Base-by-base conservation (phyloP, 1,140 invertebrate species). In the Temnothorax longispinosus region DNA sequence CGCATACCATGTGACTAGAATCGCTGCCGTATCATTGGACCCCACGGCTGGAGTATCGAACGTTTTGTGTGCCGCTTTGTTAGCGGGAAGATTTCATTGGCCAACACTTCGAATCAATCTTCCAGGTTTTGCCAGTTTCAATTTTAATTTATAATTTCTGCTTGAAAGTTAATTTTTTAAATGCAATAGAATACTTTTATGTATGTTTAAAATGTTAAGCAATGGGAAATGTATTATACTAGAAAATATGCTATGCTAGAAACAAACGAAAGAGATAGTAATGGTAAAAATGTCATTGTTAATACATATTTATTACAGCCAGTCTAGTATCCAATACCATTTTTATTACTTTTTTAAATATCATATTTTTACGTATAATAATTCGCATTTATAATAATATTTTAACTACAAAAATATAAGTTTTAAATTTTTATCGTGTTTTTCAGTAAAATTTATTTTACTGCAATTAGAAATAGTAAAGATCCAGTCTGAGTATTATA, bases 31-130 rank as follows among this genome's bases (percentile, higher is more conserved):
- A n/a, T 27, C 47, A 89, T 80, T 74, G 80, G 81, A 44, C 38
- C 2, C 3, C 0, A 11, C 38, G 15, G 27, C 58, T 11, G 13
- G n/a, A 54, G 11, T 15, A 15, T 81, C 41, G n/a, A 81, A 27
- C 47, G 47, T 38, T 47, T 27, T 3, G 5, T 3, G 7, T 18
- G 2, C 10, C 15, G 38, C 35, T 35, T 35, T 0, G 15, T 47
- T 58, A 21, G 80, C 80, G 80, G 80, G 80, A 84, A 84, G 0
- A 47, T 82, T 81, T 84, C 56, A 75, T 15, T 47, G 52, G 56
- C 5, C 7, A 18, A 72, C 8, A 21, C 3, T 52, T 47, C 11
- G 3, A 72, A 41, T 38, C 67, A 1, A 38, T 11, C 27, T 32
- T 44, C 62, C 32, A 47, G 8, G 32, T 72, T 27, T 47, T 13